Evolutionary conservation across 35 echinoderm and acorn worm genomes (phyloP).

Genomic region (Patiria miniata): DNA sequence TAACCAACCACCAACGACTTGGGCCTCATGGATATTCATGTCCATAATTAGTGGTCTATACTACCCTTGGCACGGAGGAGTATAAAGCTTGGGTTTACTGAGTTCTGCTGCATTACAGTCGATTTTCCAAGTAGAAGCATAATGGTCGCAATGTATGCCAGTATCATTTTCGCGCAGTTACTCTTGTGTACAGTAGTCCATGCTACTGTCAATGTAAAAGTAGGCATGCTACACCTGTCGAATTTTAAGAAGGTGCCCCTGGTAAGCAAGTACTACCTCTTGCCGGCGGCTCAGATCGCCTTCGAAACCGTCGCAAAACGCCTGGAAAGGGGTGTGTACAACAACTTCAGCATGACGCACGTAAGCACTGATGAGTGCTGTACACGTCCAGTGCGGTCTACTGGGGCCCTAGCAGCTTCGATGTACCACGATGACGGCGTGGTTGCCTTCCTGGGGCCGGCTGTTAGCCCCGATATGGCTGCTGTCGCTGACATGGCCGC

Average conservation of each 20-base stretch:
- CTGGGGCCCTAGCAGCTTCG: neutral
- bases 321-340: neutral
- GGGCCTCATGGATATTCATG: no score
- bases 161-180: no score
- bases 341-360: neutral
- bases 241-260: neutral
- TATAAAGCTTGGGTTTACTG: no score
- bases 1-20: no score
- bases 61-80: no score
- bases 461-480: neutral
- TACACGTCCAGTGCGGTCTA: neutral
- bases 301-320: neutral
- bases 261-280: neutral
- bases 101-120: no score
- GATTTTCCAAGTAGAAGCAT: no score
- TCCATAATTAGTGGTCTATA: no score
- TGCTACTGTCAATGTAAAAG: neutral
- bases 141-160: no score
- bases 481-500: conserved; percentile 18
- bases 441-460: neutral
- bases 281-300: neutral
- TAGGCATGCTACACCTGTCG: neutral
- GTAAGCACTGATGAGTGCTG: neutral
- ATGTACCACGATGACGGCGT: conserved; percentile 9
- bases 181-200: no score